Evolutionary conservation across 2,888 invertebrate genomes (phyloP).

Genomic region (Macrophya annulata): DNA sequence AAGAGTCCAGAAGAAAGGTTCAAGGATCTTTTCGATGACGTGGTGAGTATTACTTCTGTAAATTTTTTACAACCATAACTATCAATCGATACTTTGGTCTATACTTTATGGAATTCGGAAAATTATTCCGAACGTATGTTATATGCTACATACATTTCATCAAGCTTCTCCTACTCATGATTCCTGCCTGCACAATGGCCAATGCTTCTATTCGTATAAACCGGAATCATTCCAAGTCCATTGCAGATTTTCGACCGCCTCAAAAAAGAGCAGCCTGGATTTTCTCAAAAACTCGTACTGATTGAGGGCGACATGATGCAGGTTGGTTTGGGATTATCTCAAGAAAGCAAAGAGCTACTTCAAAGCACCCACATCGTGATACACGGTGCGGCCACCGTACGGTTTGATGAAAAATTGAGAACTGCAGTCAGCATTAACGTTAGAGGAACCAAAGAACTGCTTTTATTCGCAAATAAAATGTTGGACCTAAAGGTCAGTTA

Average conservation of each 20-base stretch:
- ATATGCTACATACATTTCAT: no score
- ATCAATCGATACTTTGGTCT: background rate
- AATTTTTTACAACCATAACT: background rate
- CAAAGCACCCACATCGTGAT: conserved; percentile 85
- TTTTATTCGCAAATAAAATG: conserved; percentile 85
- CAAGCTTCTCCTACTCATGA: no score
- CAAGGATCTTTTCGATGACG: conserved; percentile 73
- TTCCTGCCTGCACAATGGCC: no score
- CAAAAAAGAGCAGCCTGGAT: conserved; percentile 79
- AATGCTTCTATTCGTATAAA: background rate
- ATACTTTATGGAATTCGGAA: no score
- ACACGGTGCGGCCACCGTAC: conserved; percentile 89
- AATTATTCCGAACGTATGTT: no score
- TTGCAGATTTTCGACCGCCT: conserved; percentile 81
- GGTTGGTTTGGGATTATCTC: conserved; percentile 80
- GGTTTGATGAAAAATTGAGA: conserved; percentile 87
- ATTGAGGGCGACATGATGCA: conserved; percentile 81
- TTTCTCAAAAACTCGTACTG: conserved; percentile 81
- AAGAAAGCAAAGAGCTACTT: conserved; percentile 79
- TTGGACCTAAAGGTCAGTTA: conserved; percentile 83
- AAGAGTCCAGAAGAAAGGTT: conserved; percentile 73
- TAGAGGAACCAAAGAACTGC: conserved; percentile 84
- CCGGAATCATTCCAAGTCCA: conserved; percentile 11
- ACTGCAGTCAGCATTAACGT: conserved; percentile 87
- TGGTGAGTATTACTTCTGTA: conserved; percentile 68